phyloP scores from a whole-genome alignment of 2,113 vertebrate genomes.

The Ptyas mucosa region DNA sequence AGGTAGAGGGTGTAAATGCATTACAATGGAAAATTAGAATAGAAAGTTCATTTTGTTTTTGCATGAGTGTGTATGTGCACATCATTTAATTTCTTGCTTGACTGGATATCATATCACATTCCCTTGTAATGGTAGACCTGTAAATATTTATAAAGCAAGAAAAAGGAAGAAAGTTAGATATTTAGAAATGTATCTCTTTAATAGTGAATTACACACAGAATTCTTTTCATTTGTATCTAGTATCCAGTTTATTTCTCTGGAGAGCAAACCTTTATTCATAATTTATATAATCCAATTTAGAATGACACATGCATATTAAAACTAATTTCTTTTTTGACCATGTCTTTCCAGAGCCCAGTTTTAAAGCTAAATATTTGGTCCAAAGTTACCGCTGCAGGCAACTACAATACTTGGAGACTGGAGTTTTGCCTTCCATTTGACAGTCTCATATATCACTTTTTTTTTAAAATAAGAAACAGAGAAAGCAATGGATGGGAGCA shows the following conservation, averaged over 20 bases:
- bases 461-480: neutral
- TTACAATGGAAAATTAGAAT: slow-evolving; percentile 25
- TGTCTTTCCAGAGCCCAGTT: neutral
- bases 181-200: slow-evolving; percentile 10
- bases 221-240: neutral
- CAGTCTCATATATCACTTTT: neutral
- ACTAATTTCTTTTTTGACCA: neutral
- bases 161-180: slow-evolving; percentile 14
- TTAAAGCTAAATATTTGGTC: neutral
- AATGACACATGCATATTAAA: neutral
- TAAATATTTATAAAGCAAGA: slow-evolving; percentile 34
- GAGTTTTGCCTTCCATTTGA: neutral
- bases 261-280: neutral
- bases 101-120: slow-evolving; percentile 45
- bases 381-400: neutral
- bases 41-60: neutral
- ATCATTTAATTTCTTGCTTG: slow-evolving; percentile 59
- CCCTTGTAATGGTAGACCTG: slow-evolving; percentile 37
- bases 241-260: neutral
- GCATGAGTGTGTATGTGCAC: neutral
- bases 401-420: neutral
- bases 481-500: neutral
- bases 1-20: slow-evolving; percentile 17
- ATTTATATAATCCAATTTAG: neutral
- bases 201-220: neutral